Base-by-base conservation (phyloP, 2,797 vertebrate genomes). In the Xyrichtys novacula region DNA sequence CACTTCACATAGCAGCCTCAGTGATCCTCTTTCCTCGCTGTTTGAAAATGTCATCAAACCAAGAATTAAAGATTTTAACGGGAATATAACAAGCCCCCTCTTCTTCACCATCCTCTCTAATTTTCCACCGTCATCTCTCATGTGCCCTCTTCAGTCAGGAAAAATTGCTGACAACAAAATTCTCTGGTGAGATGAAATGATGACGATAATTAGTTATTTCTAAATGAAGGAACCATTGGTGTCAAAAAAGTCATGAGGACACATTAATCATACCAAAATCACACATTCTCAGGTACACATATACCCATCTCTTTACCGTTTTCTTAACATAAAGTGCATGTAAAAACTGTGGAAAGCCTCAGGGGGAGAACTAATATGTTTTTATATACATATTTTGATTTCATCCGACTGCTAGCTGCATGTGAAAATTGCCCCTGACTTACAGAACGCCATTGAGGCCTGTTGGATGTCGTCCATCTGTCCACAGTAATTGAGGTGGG, bases 351-450 rank as follows among this genome's bases (percentile, higher is more conserved):
- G 88, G 84, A 19, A 53, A 73, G 82, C 90, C 95, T 90, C 85
- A 4, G 65, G 66, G 95, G 95, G 94, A 93, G 92, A 91, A 85
- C 93, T 95, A 93, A 95, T 95, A 95, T 96, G 95, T 94, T 96
- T 96, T 96, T 93, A 95, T 93, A 95, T 96, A 94, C 94, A 95
- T 94, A 95, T 96, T 96, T 96, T 95, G 92, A 95, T 95, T 96
- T 95, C 93, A 96, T 95, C 94, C 93, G 87, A 89, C 92, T 89
- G 91, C 91, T 71, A 91, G 91, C 85, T 85, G 87, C 92, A 92
- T 89, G 93, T 95, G 92, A 95, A 96, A 96, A 95, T 94, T 92
- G 94, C 92, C 81, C 90, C 91, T 92, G 87, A 87, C 93, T 95
- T 94, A 96, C 94, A 96, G 95, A 95, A 95, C 93, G 90, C 92